These are phyloP conservation scores for Dendroctonus ponderosae DNA, from an alignment of 1,140 invertebrate genomes.

Conservation along the genomic window DNA sequence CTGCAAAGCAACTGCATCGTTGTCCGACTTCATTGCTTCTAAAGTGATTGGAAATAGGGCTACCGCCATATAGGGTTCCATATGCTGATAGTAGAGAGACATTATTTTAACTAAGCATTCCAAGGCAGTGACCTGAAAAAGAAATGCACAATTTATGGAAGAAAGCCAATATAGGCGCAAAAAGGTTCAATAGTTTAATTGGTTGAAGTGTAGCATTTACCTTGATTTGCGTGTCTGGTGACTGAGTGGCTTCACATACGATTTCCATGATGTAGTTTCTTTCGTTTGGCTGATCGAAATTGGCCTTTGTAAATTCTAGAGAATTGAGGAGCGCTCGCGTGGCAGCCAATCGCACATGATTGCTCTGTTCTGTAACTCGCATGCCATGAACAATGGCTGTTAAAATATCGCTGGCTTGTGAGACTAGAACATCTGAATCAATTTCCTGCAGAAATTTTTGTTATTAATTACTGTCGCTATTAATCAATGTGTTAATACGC, in stretches of 20 bases:
- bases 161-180: not conserved
- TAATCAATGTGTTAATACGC: constrained; percentile 9
- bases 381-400: constrained; percentile 98
- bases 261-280: constrained; percentile 99
- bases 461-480: too few relatives aligned
- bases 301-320: constrained; percentile 96
- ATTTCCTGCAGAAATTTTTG: constrained; percentile 56
- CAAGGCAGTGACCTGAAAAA: constrained; percentile 77
- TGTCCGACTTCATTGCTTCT: constrained; percentile 96
- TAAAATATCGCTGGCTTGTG: constrained; percentile 93
- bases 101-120: constrained; percentile 99
- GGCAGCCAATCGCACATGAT: constrained; percentile 88
- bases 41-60: constrained; percentile 98
- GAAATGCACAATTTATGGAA: not conserved
- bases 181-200: not conserved
- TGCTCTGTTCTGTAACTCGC: constrained; percentile 76
- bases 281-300: constrained; percentile 97
- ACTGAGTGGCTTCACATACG: constrained; percentile 90
- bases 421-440: constrained; percentile 86
- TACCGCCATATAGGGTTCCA: constrained; percentile 98
- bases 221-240: constrained; percentile 80
- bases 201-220: constrained; percentile 67
- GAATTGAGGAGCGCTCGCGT: constrained; percentile 98
- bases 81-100: constrained; percentile 97
- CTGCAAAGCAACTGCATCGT: constrained; percentile 94